phyloP scores from a whole-genome alignment of 2,888 invertebrate species.

The Marasmarcha lunaedactyla region DNA sequence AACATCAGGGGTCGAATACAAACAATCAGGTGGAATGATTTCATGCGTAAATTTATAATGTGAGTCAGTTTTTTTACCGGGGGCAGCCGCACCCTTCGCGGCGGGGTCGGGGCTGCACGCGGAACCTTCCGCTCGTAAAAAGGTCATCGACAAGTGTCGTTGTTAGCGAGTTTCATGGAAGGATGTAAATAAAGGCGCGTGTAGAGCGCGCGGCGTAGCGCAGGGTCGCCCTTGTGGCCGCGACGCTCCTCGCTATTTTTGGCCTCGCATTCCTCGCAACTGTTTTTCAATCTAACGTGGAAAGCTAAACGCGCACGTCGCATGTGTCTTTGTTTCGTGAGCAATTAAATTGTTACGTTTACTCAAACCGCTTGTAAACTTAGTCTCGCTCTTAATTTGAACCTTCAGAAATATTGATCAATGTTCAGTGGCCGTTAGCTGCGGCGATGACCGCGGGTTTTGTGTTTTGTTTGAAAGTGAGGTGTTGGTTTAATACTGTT shows the following conservation, averaged over 20 bases:
- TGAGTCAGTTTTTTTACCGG: background rate
- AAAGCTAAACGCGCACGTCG: slow-evolving; percentile 60
- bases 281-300: slow-evolving; percentile 68
- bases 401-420: slow-evolving; percentile 12
- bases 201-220: slow-evolving; percentile 28
- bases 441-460: slow-evolving; percentile 16
- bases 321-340: slow-evolving; percentile 52
- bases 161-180: slow-evolving; percentile 33
- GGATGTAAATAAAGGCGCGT: slow-evolving; percentile 58
- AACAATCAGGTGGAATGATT: no score
- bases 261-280: slow-evolving; percentile 63
- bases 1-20: no score
- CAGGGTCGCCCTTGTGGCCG: slow-evolving; percentile 61
- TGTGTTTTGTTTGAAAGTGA: background rate
- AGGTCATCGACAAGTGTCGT: slow-evolving; percentile 16
- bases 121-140: slow-evolving; percentile 42
- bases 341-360: slow-evolving; percentile 25
- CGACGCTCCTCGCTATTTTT: slow-evolving; percentile 66
- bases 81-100: background rate
- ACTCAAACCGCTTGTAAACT: slow-evolving; percentile 17
- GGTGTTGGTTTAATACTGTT: slow-evolving; percentile 8
- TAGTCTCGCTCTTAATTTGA: slow-evolving; percentile 19
- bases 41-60: no score
- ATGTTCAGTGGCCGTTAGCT: slow-evolving; percentile 19
- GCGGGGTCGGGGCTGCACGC: slow-evolving; percentile 17